These are phyloP conservation scores for Procavia capensis DNA, from an alignment of 2,113 vertebrate genomes.

Conservation along the genomic window DNA sequence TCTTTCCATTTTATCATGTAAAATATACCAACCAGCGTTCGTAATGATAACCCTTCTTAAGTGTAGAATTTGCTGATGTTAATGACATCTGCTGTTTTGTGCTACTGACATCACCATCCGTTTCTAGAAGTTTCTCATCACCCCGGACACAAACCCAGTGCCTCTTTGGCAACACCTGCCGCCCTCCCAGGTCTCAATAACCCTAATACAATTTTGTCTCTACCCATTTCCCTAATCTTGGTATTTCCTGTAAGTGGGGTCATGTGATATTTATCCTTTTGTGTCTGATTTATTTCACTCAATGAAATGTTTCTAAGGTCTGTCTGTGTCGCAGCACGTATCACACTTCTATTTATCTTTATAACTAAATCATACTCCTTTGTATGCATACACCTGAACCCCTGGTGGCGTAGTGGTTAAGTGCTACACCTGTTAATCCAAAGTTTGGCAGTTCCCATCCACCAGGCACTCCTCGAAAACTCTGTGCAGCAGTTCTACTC, in stretches of 20 bases:
- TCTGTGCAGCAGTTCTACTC: too few species aligned
- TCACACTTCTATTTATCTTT: not conserved
- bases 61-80: not conserved
- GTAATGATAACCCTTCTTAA: not conserved
- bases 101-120: not conserved
- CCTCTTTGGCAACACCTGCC: not conserved
- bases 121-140: not conserved
- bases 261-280: not conserved
- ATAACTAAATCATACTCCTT: not conserved
- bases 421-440: too few species aligned
- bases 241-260: not conserved
- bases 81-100: too few species aligned
- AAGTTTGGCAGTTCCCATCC: too few species aligned
- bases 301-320: not conserved
- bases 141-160: too few species aligned
- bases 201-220: not conserved
- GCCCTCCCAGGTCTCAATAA: not conserved
- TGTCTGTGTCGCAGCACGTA: not conserved
- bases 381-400: not conserved
- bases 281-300: not conserved
- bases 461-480: too few species aligned
- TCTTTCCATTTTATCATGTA: not conserved
- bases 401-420: too few species aligned
- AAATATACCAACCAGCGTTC: not conserved
- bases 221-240: not conserved